Conservation (phyloP, 1,140 invertebrate genomes). For the Centruroides sculpturatus region DNA sequence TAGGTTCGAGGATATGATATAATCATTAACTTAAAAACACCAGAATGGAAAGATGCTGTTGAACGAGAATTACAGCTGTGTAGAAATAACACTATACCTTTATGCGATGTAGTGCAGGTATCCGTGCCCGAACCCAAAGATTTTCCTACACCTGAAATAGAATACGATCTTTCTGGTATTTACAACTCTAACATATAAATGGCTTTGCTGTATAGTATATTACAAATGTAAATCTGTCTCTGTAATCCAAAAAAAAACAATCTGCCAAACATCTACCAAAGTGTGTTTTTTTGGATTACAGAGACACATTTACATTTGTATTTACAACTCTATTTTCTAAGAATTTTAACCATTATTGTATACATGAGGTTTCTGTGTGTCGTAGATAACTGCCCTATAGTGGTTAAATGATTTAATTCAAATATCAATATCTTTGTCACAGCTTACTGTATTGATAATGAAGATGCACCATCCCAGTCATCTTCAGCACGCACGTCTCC, state of each 20-base stretch:
- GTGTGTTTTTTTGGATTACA: too few species aligned
- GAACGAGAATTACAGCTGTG: slow-evolving; percentile 67
- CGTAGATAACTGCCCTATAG: too few species aligned
- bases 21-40: slow-evolving; percentile 59
- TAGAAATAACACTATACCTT: slow-evolving; percentile 61
- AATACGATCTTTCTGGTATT: slow-evolving; percentile 23
- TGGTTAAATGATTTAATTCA: too few species aligned
- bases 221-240: too few species aligned
- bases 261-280: too few species aligned
- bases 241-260: too few species aligned
- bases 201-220: too few species aligned
- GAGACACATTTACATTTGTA: too few species aligned
- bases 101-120: slow-evolving; percentile 30
- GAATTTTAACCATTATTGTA: too few species aligned
- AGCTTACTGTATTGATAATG: background rate
- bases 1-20: slow-evolving; percentile 52
- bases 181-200: slow-evolving; percentile 8
- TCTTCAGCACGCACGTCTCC: background rate
- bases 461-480: background rate
- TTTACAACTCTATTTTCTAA: slow-evolving; percentile 2
- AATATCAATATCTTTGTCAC: too few species aligned
- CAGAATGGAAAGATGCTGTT: slow-evolving; percentile 63
- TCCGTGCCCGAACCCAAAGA: background rate
- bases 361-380: too few species aligned
- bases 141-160: slow-evolving; percentile 18